phyloP scores from a whole-genome alignment of 2,888 invertebrate species.

The Cerceris rybyensis region DNA sequence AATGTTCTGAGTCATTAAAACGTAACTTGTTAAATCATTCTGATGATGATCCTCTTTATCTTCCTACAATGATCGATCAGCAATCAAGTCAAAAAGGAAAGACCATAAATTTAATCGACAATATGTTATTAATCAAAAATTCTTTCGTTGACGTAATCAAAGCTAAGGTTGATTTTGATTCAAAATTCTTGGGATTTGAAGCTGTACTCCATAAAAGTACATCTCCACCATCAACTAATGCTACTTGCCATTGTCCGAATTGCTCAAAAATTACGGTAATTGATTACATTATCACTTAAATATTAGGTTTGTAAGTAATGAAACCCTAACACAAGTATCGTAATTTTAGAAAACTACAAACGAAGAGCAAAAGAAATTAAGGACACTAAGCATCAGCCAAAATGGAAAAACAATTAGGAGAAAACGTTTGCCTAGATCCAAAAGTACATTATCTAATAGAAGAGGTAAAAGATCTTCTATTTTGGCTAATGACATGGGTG shows the following conservation, averaged over 20 bases:
- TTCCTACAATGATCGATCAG: constrained; percentile 5
- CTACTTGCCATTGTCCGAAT: constrained; percentile 67
- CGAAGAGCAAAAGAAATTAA: constrained; percentile 19
- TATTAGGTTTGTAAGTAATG: too few species aligned
- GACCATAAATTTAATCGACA: constrained; percentile 23
- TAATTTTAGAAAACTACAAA: constrained; percentile 16
- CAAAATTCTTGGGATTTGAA: constrained; percentile 74
- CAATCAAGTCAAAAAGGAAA: neutral
- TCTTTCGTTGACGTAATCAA: constrained; percentile 71
- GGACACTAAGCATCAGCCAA: constrained; percentile 10
- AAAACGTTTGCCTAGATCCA: constrained; percentile 40
- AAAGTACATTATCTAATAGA: constrained; percentile 25
- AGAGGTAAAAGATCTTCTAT: constrained; percentile 10
- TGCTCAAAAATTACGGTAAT: constrained; percentile 62
- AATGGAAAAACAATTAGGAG: constrained; percentile 26
- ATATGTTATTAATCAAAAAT: constrained; percentile 30
- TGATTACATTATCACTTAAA: neutral
- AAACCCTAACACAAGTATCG: too few species aligned
- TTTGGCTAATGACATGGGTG: constrained; percentile 14
- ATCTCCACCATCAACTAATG: constrained; percentile 38
- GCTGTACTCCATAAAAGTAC: constrained; percentile 58
- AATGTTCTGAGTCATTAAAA: neutral
- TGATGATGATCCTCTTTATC: constrained; percentile 3
- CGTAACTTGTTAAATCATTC: neutral
- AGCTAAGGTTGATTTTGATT: constrained; percentile 75